Percentiles rank a stretch among this genome's conserved stretches.
Evolutionary conservation across 2,113 vertebrate genomes (phyloP).

Genomic region (Elaphurus davidianus): DNA sequence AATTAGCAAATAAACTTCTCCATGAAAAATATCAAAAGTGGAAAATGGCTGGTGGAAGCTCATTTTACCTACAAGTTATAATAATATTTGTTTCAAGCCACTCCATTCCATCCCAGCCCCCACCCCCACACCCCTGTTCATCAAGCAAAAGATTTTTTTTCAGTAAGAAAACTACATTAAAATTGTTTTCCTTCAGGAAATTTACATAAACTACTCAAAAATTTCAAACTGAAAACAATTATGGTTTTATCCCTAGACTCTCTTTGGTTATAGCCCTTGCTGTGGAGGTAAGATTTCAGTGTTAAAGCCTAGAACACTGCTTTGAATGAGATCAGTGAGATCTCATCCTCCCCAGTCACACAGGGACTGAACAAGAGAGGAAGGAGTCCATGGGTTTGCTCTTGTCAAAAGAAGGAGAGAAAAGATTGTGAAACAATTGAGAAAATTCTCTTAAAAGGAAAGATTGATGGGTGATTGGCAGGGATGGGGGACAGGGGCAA

Average conservation of each 20-base stretch:
- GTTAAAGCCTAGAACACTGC: not conserved
- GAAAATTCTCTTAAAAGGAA: not conserved
- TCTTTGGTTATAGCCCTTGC: not conserved
- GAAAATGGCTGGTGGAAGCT: not conserved
- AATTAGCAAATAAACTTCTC: not conserved
- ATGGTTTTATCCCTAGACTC: not conserved
- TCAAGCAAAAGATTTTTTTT: not conserved
- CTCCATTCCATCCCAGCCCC: not conserved
- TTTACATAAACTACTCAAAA: not conserved
- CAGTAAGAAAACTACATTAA: not conserved
- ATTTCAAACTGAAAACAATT: not conserved
- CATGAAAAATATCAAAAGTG: not conserved
- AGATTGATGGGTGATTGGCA: not conserved
- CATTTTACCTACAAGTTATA: not conserved
- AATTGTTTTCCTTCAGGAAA: not conserved
- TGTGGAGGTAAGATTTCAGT: not conserved
- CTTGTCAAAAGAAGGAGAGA: not conserved
- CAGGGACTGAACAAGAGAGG: not conserved
- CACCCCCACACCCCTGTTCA: rapidly evolving
- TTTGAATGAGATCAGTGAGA: not conserved
- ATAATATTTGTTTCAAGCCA: not conserved
- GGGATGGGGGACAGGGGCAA: not conserved
- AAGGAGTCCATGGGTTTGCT: not conserved
- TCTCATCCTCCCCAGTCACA: not conserved
- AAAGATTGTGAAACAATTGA: not conserved